These are phyloP conservation scores for Phrynosoma blainvillii DNA, from an alignment of 2,113 vertebrate genomes.

Conservation along the genomic window DNA sequence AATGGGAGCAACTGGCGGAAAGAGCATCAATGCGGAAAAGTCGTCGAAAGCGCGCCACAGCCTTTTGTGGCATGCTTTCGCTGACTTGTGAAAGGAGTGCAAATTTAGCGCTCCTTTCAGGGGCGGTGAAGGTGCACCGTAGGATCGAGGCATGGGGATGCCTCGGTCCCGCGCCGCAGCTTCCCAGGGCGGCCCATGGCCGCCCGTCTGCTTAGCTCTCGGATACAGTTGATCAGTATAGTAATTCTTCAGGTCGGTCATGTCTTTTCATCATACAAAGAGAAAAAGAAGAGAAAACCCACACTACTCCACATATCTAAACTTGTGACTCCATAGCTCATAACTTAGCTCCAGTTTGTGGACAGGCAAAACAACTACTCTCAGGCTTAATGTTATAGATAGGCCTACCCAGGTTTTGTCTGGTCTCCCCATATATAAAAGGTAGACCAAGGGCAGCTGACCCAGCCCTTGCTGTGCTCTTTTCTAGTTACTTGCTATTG, in stretches of 20 bases:
- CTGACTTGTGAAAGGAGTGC: too few relatives aligned
- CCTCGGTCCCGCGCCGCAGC: too few relatives aligned
- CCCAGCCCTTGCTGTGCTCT: not conserved
- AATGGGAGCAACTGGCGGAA: too few relatives aligned
- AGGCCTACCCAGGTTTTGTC: too few relatives aligned
- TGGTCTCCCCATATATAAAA: not conserved
- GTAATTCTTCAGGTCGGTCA: not conserved
- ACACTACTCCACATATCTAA: not conserved
- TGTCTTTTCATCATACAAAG: not conserved
- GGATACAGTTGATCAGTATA: not conserved
- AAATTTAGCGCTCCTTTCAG: too few relatives aligned
- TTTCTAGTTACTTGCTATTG: not conserved
- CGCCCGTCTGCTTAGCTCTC: too few relatives aligned
- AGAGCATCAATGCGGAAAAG: too few relatives aligned
- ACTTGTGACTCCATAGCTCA: not conserved
- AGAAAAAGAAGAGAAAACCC: not conserved
- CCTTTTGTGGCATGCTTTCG: too few relatives aligned
- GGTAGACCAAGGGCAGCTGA: not conserved
- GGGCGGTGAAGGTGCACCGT: too few relatives aligned
- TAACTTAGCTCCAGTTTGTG: not conserved
- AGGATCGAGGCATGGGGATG: too few relatives aligned
- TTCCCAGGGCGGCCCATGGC: too few relatives aligned
- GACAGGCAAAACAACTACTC: not conserved
- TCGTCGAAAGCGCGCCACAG: too few relatives aligned
- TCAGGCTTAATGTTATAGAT: not conserved